phyloP scores from a whole-genome alignment of 2,113 vertebrate species.

The Serilophus lunatus region DNA sequence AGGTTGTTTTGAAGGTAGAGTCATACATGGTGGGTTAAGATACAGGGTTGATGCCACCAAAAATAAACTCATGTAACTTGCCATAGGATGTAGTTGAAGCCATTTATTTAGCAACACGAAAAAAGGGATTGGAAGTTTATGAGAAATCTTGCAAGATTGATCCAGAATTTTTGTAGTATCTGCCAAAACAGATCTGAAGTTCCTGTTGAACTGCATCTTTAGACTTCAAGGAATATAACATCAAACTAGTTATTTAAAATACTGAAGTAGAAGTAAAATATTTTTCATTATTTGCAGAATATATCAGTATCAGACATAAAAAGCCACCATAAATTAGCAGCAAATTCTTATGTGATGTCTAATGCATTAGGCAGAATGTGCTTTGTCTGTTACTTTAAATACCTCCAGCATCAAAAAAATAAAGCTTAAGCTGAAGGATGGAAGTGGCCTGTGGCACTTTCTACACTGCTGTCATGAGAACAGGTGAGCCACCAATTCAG shows the following conservation, averaged over 20 bases:
- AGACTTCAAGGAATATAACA: neutral
- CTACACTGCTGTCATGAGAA: neutral
- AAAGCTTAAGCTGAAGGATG: neutral
- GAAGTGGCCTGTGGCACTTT: neutral
- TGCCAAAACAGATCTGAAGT: neutral
- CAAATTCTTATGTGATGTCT: neutral
- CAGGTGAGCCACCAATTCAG: neutral
- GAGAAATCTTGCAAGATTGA: neutral
- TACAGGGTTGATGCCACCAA: neutral
- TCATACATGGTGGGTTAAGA: neutral
- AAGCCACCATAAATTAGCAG: neutral
- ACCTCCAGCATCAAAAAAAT: neutral
- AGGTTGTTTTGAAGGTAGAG: neutral
- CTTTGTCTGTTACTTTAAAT: neutral
- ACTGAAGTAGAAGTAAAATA: neutral
- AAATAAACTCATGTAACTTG: neutral
- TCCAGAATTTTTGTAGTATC: neutral
- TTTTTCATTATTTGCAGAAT: neutral
- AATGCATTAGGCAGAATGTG: neutral
- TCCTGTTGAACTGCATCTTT: neutral
- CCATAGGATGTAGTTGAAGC: neutral
- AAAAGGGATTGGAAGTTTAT: neutral
- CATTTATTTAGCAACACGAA: neutral
- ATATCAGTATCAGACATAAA: neutral
- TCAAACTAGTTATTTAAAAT: neutral